Evolutionary conservation across 2,797 vertebrate species (phyloP).

Genomic region (Pseudomugil tenellus): DNA sequence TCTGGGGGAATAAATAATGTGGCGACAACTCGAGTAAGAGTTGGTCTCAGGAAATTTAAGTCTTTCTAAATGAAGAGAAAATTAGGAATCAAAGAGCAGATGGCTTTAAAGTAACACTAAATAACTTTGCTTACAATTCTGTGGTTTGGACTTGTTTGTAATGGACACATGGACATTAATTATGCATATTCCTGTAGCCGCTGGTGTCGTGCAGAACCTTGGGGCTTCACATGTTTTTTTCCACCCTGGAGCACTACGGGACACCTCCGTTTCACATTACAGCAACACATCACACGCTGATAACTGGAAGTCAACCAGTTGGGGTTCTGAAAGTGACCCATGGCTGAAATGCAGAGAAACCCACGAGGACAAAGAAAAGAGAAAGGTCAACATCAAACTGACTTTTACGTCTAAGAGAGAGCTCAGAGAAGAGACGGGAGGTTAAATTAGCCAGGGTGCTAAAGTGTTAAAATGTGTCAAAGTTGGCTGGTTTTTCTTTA

Average conservation of each 20-base stretch:
- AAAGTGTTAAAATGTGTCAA: neutral
- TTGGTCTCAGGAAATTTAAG: no score
- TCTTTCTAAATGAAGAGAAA: neutral
- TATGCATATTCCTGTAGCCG: neutral
- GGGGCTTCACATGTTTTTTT: neutral
- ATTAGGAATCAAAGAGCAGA: neutral
- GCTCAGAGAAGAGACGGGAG: neutral
- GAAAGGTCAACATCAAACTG: no score
- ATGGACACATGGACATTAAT: neutral
- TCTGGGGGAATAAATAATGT: no score
- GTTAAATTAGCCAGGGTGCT: no score
- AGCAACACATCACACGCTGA: no score
- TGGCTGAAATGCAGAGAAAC: no score
- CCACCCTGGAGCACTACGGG: neutral
- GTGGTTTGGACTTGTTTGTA: neutral
- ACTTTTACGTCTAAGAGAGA: neutral
- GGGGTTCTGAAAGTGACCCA: no score
- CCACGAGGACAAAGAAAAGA: neutral
- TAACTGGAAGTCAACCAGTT: no score
- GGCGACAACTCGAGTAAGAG: no score
- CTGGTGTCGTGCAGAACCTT: neutral
- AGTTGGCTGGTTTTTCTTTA: neutral
- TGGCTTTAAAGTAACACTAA: no score
- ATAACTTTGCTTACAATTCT: neutral
- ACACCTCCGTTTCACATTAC: no score